Base-by-base conservation (phyloP, 2,113 vertebrate species). In the Microcebus murinus region DNA sequence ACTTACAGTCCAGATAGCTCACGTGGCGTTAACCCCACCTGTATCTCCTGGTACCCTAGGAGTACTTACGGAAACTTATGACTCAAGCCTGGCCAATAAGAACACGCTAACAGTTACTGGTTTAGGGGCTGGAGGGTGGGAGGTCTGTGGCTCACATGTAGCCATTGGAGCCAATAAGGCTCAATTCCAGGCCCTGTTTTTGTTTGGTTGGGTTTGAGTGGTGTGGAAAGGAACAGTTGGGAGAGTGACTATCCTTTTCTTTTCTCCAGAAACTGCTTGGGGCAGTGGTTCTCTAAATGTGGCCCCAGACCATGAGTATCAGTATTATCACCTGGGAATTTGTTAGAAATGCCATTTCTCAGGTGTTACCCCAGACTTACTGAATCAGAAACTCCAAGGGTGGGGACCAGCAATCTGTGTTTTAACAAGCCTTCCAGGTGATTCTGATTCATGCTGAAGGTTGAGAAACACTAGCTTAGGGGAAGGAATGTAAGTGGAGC, bases 391-490 rank as follows among this genome's bases (percentile, higher is more conserved):
- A 73, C 87, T 94, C 57, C 20, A 70, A 39, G 59, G 76, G 59
- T 67, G 29, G 65, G 42, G 45, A 39, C 50, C 59, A 90, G 84
- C 57, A 39, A 39, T 84, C 36, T 93, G 20, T 88, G 67, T 6
- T 83, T 68, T 81, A 81, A 77, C 76, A 91, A 93, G 36, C 27
- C 31, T 73, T 97, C 52, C 57, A 76, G n/a, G 91, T 94, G 77
- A 93, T 85, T 94, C 63, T 93, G 82, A 93, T 92, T 97, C 85
- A 85, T 52, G 9, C 25, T 67, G 52, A 87, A 87, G 55, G 68
- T 67, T 87, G 55, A 84, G 48, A 96, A 96, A 87, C 31, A 31
- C 36, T 61, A 31, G 57, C 2, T 82, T 29, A 65, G 65, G 59
- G 45, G 27, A 77, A 45, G 57, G 59, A 42, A 55, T 31, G 8